Percentiles rank a stretch among this genome's conserved stretches.
These are phyloP conservation scores for Arctocebus calabarensis DNA, from an alignment of 2,797 vertebrate species.

Conservation along the genomic window DNA sequence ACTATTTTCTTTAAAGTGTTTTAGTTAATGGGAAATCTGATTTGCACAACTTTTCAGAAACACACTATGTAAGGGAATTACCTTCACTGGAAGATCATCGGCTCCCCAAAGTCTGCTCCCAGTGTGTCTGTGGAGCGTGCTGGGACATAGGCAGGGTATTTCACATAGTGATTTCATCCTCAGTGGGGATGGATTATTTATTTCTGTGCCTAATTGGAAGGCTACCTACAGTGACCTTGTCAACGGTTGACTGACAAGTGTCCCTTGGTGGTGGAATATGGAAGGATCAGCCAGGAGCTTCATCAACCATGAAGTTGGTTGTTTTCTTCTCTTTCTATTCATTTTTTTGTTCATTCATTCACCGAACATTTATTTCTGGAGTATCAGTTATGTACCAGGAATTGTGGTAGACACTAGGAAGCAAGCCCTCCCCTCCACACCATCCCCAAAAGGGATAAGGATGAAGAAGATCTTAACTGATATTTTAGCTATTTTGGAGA, in stretches of 20 bases:
- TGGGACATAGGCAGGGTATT: neutral
- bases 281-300: neutral
- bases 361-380: neutral
- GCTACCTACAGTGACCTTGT: neutral
- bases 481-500: neutral
- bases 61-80: neutral
- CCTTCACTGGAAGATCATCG: neutral
- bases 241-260: neutral
- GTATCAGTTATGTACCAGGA: neutral
- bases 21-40: slow-evolving; percentile 67
- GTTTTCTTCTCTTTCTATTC: neutral
- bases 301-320: fast-evolving
- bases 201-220: neutral
- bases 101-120: neutral
- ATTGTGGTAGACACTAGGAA: neutral
- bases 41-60: slow-evolving; percentile 37
- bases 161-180: neutral
- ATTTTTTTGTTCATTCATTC: neutral
- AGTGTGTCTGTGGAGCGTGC: neutral
- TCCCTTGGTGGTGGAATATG: neutral
- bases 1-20: slow-evolving; percentile 56
- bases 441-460: neutral
- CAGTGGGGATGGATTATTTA: neutral
- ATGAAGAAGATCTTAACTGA: neutral
- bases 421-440: fast-evolving